A percentile compares a stretch with the other conserved stretches of the same genome.
phyloP scores from a whole-genome alignment of 2,797 vertebrate genomes.

The Loriculus beryllinus region DNA sequence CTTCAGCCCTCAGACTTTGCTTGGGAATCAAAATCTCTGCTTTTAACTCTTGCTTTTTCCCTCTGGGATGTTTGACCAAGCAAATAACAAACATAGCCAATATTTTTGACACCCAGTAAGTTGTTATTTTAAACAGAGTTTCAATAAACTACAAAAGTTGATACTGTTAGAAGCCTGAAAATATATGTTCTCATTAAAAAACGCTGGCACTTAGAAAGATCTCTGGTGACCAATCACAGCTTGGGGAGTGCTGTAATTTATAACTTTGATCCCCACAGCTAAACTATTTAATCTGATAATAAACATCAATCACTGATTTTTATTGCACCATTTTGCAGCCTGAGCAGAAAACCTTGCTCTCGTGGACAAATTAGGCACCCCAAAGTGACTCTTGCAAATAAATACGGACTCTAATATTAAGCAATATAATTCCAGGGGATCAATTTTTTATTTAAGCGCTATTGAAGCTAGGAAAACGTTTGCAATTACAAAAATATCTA shows the following conservation, averaged over 20 bases:
- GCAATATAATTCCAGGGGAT: conserved; percentile 23
- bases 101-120: conserved; percentile 1
- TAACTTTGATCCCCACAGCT: conserved; percentile 49
- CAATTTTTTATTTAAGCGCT: conserved; percentile 12
- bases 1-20: not conserved
- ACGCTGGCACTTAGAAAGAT: conserved; percentile 28
- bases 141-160: conserved; percentile 42
- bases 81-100: conserved; percentile 24
- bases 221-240: conserved; percentile 66
- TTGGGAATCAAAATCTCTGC: not conserved
- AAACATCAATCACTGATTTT: conserved; percentile 76
- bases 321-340: conserved; percentile 74
- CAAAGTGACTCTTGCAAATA: conserved; percentile 64
- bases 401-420: conserved; percentile 46
- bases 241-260: conserved; percentile 64
- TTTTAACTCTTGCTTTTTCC: not conserved
- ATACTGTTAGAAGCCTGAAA: conserved; percentile 15
- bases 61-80: not conserved
- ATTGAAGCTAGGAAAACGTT: not conserved
- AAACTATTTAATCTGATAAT: conserved; percentile 77
- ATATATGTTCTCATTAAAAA: conserved; percentile 70
- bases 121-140: conserved; percentile 63
- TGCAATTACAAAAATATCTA: not conserved
- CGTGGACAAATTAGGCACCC: conserved; percentile 68
- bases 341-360: conserved; percentile 72